Evolutionary conservation across 2,888 invertebrate genomes (phyloP).

Genomic region (Nomada fabriciana): DNA sequence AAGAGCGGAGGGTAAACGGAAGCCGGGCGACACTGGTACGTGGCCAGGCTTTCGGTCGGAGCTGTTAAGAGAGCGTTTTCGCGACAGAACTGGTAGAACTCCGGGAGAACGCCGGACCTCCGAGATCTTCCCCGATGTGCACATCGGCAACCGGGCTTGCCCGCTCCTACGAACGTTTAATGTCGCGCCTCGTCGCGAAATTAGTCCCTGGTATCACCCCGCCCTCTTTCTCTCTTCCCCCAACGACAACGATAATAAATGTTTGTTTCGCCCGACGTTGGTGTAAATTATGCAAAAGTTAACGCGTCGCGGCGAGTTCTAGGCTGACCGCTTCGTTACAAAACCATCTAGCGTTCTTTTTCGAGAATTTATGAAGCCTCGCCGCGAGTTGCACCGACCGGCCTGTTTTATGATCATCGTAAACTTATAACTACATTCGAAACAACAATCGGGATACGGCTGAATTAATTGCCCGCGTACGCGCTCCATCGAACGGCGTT

Average conservation of each 20-base stretch:
- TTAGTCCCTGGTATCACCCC: slow-evolving; percentile 44
- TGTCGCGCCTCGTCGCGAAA: slow-evolving; percentile 42
- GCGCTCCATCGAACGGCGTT: slow-evolving; percentile 1
- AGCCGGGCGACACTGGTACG: slow-evolving; percentile 72
- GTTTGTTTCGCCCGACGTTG: slow-evolving; percentile 40
- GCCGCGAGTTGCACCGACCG: slow-evolving; percentile 12
- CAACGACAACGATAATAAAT: slow-evolving; percentile 43
- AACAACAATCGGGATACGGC: slow-evolving; percentile 23
- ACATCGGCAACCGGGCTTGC: slow-evolving; percentile 5
- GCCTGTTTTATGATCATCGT: slow-evolving; percentile 36
- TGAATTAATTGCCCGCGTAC: slow-evolving; percentile 34
- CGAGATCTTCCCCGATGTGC: slow-evolving; percentile 36
- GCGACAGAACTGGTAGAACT: slow-evolving; percentile 76
- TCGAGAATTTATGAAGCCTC: slow-evolving; percentile 23
- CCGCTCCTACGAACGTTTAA: slow-evolving; percentile 25
- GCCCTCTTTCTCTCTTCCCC: background rate
- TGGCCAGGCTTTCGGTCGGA: slow-evolving; percentile 71
- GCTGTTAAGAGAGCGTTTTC: slow-evolving; percentile 73
- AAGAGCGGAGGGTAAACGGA: slow-evolving; percentile 71
- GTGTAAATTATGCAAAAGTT: slow-evolving; percentile 56
- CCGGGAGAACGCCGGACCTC: slow-evolving; percentile 56
- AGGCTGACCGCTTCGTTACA: slow-evolving; percentile 45
- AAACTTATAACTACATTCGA: slow-evolving; percentile 30
- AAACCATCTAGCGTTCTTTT: slow-evolving; percentile 38
- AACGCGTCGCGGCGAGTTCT: slow-evolving; percentile 47